These are phyloP conservation scores for Cirrhinus mrigala DNA, from an alignment of 2,797 vertebrate species.

Conservation along the genomic window DNA sequence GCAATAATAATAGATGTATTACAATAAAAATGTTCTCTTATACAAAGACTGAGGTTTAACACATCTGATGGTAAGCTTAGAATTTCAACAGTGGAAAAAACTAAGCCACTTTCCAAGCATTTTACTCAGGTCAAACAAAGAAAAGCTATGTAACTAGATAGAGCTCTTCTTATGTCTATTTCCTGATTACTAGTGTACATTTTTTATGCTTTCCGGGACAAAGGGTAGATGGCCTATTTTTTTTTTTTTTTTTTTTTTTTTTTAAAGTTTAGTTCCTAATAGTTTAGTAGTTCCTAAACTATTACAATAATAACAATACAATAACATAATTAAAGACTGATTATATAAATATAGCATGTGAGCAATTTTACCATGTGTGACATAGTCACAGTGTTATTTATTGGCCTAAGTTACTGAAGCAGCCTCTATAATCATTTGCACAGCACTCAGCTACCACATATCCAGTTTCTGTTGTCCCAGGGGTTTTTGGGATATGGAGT, in stretches of 20 bases:
- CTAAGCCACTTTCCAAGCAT: too few species aligned
- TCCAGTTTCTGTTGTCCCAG: conserved; percentile 50
- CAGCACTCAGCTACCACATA: conserved; percentile 40
- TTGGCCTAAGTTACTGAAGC: conserved; percentile 6
- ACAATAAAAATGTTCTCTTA: too few species aligned
- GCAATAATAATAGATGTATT: too few species aligned
- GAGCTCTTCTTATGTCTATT: background rate
- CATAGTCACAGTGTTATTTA: background rate
- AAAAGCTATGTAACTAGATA: background rate
- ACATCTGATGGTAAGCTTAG: too few species aligned
- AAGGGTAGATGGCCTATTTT: background rate
- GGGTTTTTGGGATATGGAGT: conserved; percentile 74
- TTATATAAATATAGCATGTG: background rate
- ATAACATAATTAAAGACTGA: background rate
- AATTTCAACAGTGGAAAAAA: too few species aligned
- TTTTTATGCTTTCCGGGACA: background rate
- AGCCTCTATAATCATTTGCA: conserved; percentile 13
- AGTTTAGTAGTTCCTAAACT: too few species aligned
- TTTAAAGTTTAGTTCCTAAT: too few species aligned
- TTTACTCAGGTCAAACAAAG: too few species aligned
- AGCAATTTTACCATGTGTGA: background rate
- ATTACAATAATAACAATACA: background rate
- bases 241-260: too few species aligned
- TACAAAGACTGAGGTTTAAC: too few species aligned
- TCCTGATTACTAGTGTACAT: background rate